Conservation (phyloP, 2,113 vertebrate genomes). For the Zosterops lateralis region DNA sequence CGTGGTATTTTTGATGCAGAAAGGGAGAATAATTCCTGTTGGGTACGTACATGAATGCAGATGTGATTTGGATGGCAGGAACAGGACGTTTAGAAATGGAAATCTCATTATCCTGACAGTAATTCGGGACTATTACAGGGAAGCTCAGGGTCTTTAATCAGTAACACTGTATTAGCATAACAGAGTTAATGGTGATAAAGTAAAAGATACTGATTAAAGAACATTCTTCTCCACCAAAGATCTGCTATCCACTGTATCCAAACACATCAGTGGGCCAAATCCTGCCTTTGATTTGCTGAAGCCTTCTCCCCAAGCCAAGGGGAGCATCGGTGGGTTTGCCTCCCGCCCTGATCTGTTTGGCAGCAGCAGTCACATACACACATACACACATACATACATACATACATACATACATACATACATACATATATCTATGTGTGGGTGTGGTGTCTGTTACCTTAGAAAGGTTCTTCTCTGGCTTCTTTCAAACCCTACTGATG, state of each 20-base stretch:
- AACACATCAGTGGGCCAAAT: background rate
- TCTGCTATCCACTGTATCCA: background rate
- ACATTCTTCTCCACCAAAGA: background rate
- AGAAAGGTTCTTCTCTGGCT: background rate
- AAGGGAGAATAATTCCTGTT: background rate
- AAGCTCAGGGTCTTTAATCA: constrained; percentile 23
- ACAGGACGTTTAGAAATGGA: background rate
- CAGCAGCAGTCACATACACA: background rate
- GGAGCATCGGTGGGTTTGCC: background rate
- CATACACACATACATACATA: background rate
- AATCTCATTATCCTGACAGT: constrained; percentile 21
- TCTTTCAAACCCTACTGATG: background rate
- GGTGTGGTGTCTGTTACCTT: background rate
- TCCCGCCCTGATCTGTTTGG: background rate
- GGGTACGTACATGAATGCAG: background rate
- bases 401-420: background rate
- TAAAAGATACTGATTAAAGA: background rate
- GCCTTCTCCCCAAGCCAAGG: background rate
- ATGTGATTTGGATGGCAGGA: background rate
- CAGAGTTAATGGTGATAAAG: constrained; percentile 18
- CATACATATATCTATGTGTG: background rate
- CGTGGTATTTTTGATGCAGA: background rate
- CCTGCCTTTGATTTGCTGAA: background rate
- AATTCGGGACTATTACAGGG: background rate
- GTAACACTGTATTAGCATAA: background rate